Conservation (phyloP, 2,888 invertebrate genomes). For the Mactromeris polynyma region DNA sequence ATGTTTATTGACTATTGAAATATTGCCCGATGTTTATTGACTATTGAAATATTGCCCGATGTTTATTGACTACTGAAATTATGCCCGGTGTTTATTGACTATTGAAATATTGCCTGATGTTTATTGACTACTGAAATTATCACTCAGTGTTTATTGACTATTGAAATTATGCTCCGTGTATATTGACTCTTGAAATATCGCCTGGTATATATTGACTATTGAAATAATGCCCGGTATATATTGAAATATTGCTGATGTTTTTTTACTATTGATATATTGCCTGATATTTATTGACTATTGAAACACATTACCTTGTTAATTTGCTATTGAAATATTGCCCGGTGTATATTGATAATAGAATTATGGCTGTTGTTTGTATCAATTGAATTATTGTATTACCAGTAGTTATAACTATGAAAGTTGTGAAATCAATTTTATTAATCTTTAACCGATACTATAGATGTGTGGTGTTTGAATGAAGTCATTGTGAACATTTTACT, state of each 20-base stretch:
- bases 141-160: background rate
- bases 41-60: background rate
- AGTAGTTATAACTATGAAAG: background rate
- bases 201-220: background rate
- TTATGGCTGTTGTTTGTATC: background rate
- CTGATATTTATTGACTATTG: background rate
- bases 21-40: background rate
- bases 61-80: background rate
- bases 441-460: too few species aligned
- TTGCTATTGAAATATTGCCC: background rate
- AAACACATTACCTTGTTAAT: background rate
- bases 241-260: background rate
- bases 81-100: background rate
- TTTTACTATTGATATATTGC: background rate
- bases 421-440: too few species aligned
- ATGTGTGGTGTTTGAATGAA: too few species aligned
- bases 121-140: background rate
- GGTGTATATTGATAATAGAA: background rate
- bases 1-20: background rate
- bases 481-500: too few species aligned
- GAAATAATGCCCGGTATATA: background rate
- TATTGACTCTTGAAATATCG: background rate
- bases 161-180: background rate
- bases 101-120: background rate
- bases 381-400: background rate